Evolutionary conservation across 2,797 vertebrate genomes (phyloP).

Genomic region (Botia almorhae): DNA sequence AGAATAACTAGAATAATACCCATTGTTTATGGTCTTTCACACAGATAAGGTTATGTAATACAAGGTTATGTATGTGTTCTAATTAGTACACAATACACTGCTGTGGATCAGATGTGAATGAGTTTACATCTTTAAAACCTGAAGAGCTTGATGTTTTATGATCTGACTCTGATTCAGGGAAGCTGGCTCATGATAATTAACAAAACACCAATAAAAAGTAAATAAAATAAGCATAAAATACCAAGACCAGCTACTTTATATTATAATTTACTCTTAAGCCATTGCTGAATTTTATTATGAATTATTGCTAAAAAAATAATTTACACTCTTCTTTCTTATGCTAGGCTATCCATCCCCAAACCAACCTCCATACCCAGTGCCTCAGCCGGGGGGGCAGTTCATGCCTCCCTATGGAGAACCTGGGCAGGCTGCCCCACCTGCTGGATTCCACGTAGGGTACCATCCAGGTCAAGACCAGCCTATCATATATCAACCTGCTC

Average conservation of each 20-base stretch:
- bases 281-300: background rate
- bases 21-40: background rate
- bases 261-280: background rate
- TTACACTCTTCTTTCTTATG: background rate
- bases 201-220: background rate
- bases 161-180: background rate
- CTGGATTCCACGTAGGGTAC: conserved; percentile 75
- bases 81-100: background rate
- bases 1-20: background rate
- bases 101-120: background rate
- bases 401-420: conserved; percentile 73
- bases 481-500: conserved; percentile 65
- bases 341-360: conserved; percentile 76
- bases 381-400: conserved; percentile 66
- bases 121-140: background rate
- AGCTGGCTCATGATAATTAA: background rate
- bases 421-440: conserved; percentile 67
- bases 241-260: background rate
- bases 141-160: background rate
- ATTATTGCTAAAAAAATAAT: background rate
- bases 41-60: background rate
- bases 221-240: conserved; percentile 1
- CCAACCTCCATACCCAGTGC: conserved; percentile 74
- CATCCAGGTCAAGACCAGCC: conserved; percentile 40
- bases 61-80: background rate